Evolutionary conservation across 2,797 vertebrate species (phyloP).

Genomic region (Synanceia verrucosa): DNA sequence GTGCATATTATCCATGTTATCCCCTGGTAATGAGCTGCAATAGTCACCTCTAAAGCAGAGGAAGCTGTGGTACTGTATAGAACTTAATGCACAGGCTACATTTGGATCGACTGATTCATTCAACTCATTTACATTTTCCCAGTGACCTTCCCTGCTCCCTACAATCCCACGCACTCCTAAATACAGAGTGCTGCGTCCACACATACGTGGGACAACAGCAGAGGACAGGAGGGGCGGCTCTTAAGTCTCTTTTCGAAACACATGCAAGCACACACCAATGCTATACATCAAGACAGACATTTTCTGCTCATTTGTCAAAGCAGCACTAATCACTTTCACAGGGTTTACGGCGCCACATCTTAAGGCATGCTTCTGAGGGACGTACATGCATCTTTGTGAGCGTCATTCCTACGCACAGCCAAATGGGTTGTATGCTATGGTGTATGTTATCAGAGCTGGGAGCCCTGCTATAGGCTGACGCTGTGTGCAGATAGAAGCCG

Average conservation of each 20-base stretch:
- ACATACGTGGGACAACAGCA: slow-evolving; percentile 57
- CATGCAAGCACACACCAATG: slow-evolving; percentile 2
- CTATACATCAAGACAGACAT: not conserved
- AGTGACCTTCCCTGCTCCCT: slow-evolving; percentile 69
- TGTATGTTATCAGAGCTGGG: slow-evolving; percentile 52
- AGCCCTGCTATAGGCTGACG: slow-evolving; percentile 44
- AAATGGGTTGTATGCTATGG: slow-evolving; percentile 16
- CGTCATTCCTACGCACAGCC: slow-evolving; percentile 9
- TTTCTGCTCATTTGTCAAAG: slow-evolving; percentile 38
- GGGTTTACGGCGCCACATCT: slow-evolving; percentile 15
- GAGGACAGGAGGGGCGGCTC: slow-evolving; percentile 39
- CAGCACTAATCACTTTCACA: slow-evolving; percentile 43
- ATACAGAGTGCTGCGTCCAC: slow-evolving; percentile 68
- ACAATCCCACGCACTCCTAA: slow-evolving; percentile 71
- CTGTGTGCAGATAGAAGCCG: slow-evolving; percentile 37
- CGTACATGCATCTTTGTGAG: not conserved
- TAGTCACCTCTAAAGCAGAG: slow-evolving; percentile 15
- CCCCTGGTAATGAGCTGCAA: slow-evolving; percentile 6
- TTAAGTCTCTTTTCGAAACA: slow-evolving; percentile 27
- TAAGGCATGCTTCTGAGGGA: slow-evolving; percentile 17
- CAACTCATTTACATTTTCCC: slow-evolving; percentile 74
- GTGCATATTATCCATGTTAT: slow-evolving; percentile 3
- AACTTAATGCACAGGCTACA: slow-evolving; percentile 70
- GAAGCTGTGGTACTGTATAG: slow-evolving; percentile 51
- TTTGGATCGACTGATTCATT: slow-evolving; percentile 74